Base-by-base conservation (phyloP, 2,113 vertebrate genomes). In the Corapipo altera region DNA sequence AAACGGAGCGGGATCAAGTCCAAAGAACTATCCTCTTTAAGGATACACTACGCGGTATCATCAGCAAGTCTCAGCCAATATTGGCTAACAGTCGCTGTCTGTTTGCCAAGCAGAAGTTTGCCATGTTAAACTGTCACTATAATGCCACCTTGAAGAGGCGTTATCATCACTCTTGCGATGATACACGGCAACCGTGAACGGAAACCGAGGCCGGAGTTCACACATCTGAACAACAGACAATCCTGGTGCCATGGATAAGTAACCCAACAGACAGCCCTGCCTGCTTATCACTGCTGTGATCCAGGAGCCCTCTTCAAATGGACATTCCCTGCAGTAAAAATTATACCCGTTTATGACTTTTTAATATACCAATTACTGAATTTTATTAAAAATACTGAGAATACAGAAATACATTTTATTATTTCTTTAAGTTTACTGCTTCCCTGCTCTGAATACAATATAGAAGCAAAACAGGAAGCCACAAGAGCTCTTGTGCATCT, bases 21-120 rank as follows among this genome's bases (percentile, higher is more conserved):
- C 95, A 96, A 96, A 94, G 93, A 92, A 92, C 83, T 91, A 88
- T 94, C 95, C 91, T 95, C 88, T 93, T 96, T 96, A 93, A 96
- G 95, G 86, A 96, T 89, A 94, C 61, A 77, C 95, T 83, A 43
- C 4, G 11, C 21, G 37, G 92, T 96, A 95, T 94, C 96, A 94
- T 58, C 96, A 96, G 76, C 4, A 6, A 92, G 92, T 94, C 88
- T 88, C 96, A 96, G 95, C 95, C 96, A 96, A 95, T 93, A 95
- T 93, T 95, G 95, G 95, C 96, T 95, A 96, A 96, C 96, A 96
- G 96, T 96, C 95, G 46, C 95, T 95, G 95, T 96, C 92, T 97
- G 92, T 96, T 97, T 96, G 96, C 96, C 95, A 96, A 89, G 92
- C 95, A 97, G 95, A 97, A 97, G 96, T 96, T 96, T 96, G 91